Evolutionary conservation across 2,113 vertebrate genomes (phyloP).

Genomic region (Urocitellus parryii): DNA sequence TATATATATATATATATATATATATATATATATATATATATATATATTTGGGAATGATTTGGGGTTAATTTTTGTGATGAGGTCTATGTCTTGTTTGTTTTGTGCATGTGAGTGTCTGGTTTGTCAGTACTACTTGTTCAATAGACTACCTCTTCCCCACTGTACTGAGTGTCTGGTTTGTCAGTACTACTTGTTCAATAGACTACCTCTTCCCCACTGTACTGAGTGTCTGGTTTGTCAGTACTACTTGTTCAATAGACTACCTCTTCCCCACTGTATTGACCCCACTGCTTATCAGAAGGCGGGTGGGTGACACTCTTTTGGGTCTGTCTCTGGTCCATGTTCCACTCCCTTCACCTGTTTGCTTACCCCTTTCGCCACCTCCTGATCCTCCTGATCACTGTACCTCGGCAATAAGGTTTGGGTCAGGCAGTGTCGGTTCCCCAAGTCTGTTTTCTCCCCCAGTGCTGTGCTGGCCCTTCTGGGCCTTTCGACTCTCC

Average conservation of each 20-base stretch:
- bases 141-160: too few species aligned
- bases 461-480: not conserved
- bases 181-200: too few species aligned
- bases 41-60: not conserved
- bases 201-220: not conserved
- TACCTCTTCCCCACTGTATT: not conserved
- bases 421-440: too few species aligned
- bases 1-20: too few species aligned
- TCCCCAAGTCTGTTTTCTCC: not conserved
- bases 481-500: not conserved
- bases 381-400: not conserved
- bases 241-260: not conserved
- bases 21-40: too few species aligned
- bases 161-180: too few species aligned
- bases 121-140: not conserved
- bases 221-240: not conserved
- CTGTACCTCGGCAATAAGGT: too few species aligned
- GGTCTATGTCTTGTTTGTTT: not conserved
- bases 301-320: not conserved
- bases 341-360: not conserved
- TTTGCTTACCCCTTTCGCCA: too few species aligned
- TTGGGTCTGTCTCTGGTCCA: not conserved
- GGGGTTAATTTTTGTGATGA: not conserved
- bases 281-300: not conserved
- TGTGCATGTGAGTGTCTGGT: not conserved